Evolutionary conservation across 1,140 invertebrate species (phyloP).

Genomic region (Caenorhabditis inopinata): DNA sequence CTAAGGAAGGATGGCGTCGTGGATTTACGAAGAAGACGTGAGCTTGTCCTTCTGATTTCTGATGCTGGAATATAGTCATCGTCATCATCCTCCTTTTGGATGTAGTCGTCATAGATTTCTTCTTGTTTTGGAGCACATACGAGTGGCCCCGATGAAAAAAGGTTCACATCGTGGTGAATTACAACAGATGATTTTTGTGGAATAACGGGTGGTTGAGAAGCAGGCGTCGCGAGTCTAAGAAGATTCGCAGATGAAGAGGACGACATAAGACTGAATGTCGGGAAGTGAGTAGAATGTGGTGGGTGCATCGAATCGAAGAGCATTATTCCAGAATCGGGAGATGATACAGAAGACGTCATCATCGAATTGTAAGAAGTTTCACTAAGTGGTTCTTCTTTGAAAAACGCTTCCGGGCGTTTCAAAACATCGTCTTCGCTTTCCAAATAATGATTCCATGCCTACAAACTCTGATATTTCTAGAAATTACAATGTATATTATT

Average conservation of each 20-base stretch:
- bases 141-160: conserved; percentile 3
- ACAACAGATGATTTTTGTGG: background rate
- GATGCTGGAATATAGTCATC: conserved; percentile 2
- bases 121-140: conserved; percentile 8
- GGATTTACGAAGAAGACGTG: background rate
- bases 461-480: background rate
- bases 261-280: background rate
- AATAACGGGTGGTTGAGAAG: background rate
- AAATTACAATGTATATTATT: background rate
- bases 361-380: background rate
- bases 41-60: background rate
- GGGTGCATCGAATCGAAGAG: background rate
- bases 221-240: background rate
- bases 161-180: background rate
- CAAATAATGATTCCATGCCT: conserved; percentile 21
- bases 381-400: background rate
- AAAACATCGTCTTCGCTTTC: conserved; percentile 7
- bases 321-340: conserved; percentile 10
- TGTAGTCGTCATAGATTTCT: background rate
- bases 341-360: background rate
- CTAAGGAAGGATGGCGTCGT: background rate
- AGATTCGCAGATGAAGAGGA: background rate
- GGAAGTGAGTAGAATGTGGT: background rate
- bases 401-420: conserved; percentile 14
- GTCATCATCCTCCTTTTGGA: background rate